Conservation (phyloP, 2,797 vertebrate species). For the Rhinoraja longicauda region DNA sequence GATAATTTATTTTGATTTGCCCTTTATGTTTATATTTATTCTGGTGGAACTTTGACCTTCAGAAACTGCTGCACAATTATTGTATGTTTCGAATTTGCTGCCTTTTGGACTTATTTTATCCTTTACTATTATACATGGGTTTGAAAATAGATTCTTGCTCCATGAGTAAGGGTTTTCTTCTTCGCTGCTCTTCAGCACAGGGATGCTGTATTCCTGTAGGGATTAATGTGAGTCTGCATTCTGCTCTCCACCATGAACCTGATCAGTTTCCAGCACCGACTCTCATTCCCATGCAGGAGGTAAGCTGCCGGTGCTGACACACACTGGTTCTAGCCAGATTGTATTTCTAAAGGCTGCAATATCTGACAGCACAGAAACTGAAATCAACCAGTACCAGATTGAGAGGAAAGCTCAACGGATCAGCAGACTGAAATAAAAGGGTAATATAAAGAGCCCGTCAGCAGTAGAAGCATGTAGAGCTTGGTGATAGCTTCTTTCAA, state of each 20-base stretch:
- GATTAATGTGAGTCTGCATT: neutral
- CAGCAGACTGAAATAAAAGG: neutral
- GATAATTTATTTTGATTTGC: conserved; percentile 12
- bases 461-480: neutral
- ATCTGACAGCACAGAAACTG: neutral
- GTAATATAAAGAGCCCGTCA: neutral
- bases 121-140: neutral
- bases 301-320: neutral
- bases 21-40: neutral
- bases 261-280: neutral
- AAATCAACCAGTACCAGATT: neutral
- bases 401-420: neutral
- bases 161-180: neutral
- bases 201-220: neutral
- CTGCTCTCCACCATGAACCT: neutral
- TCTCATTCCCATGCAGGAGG: neutral
- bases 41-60: neutral
- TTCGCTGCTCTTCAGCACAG: too few relatives aligned
- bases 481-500: neutral
- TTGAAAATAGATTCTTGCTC: neutral
- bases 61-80: too few relatives aligned
- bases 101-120: neutral
- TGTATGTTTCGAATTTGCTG: neutral
- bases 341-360: neutral
- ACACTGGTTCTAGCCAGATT: neutral